A percentile compares a stretch with the other conserved stretches of the same genome.
These are phyloP conservation scores for Dasypogon diadema DNA, from an alignment of 2,888 invertebrate genomes.

Conservation along the genomic window DNA sequence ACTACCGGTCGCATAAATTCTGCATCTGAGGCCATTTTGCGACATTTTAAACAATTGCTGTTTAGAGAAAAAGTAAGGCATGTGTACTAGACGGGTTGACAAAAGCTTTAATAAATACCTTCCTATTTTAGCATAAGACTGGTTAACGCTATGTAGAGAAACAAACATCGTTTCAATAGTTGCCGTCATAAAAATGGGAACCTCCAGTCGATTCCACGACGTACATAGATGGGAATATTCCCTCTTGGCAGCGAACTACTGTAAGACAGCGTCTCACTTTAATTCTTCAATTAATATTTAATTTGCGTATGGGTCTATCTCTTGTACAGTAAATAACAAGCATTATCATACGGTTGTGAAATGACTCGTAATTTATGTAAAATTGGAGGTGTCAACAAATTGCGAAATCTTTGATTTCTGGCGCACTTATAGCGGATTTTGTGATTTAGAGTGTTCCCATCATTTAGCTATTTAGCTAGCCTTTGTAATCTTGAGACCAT, in stretches of 20 bases:
- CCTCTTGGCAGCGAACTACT: neutral
- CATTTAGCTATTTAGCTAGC: neutral
- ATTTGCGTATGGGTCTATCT: neutral
- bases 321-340: neutral
- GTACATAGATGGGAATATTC: neutral
- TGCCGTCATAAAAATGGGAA: too few species aligned
- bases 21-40: conserved; percentile 20
- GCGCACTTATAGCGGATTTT: neutral
- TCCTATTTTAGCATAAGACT: neutral
- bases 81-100: neutral
- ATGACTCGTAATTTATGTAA: neutral
- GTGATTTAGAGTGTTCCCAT: neutral
- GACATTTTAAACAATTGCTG: neutral
- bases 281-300: neutral
- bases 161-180: neutral
- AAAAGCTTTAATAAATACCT: conserved; percentile 16
- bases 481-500: neutral
- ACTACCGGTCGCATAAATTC: conserved; percentile 35
- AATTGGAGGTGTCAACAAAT: neutral
- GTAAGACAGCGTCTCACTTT: neutral
- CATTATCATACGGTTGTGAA: neutral
- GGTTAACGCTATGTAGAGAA: neutral
- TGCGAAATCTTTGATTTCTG: neutral
- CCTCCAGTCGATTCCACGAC: neutral
- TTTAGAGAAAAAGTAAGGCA: neutral